Evolutionary conservation across 2,888 invertebrate genomes (phyloP), one percentile per base, ranked within the genome.

Genomic region (Campoletis raptor): DNA sequence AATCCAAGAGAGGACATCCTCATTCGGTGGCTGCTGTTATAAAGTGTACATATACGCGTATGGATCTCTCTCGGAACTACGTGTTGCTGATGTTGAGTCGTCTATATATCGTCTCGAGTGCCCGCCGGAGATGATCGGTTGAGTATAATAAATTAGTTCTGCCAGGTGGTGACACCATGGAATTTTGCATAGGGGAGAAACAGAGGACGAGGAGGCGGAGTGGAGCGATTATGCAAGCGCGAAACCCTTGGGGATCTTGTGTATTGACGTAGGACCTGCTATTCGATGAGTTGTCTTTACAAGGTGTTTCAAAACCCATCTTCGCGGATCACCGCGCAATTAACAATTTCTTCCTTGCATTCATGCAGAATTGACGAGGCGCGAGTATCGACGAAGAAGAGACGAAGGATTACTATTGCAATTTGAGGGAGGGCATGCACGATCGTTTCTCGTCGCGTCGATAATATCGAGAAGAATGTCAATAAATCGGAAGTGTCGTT

Each of bases 101-200:
- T 24, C 52, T 36, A 77, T 64, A 30, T 18, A 64, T 57, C n/a
- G n/a, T n/a, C 82, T 90, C 89, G 90, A 87, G 88, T 82, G 87
- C 89, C 90, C 90, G 91, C 92, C 89, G 92, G 93, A 92, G 93
- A 92, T 93, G 92, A 93, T 93, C 92, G 91, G 84, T 93, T 93
- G 92, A 92, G 93, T 90, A 76, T 86, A 92, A 93, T 92, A 93
- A 93, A 93, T 94, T 93, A 92, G 90, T 91, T 91, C 87, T 91
- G 90, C 92, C 91, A 91, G 92, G 91, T 92, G 91, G 91, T 91
- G 89, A 90, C 90, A 88, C 88, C 70, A 66, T 87, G 88, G 90
- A 90, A 90, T 67, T 91, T 91, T 90, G 92, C 90, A 92, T 92
- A 89, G 88, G 85, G 74, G 88, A 85, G 86, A 40, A 36, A 30